Conservation (phyloP, 2,888 invertebrate genomes). For the Leucophenga montana region DNA sequence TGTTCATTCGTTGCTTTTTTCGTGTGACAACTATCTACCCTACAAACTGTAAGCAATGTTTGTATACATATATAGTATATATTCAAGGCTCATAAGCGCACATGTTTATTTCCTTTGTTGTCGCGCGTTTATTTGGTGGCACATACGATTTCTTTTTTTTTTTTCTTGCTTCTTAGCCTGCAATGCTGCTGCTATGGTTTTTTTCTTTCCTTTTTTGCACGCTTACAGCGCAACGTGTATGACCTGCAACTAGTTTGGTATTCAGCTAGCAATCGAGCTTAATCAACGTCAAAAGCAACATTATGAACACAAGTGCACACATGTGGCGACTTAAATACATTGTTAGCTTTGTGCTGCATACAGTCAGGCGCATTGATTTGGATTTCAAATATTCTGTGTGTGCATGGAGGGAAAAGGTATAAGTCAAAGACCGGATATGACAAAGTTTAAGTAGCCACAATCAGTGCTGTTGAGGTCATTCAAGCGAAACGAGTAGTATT, state of each 20-base stretch:
- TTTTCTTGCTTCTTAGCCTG: constrained; percentile 2
- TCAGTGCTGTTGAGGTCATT: too few species aligned
- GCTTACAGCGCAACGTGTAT: too few species aligned
- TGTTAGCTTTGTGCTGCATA: constrained; percentile 8
- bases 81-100: constrained; percentile 53
- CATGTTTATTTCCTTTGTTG: constrained; percentile 55
- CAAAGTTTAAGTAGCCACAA: constrained; percentile 1
- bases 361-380: constrained; percentile 23
- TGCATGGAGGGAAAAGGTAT: not conserved
- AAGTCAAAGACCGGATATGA: constrained; percentile 5
- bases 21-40: constrained; percentile 41
- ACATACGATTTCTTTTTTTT: constrained; percentile 26
- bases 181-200: constrained; percentile 1
- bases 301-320: constrained; percentile 24
- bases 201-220: not conserved
- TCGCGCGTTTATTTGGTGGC: constrained; percentile 25
- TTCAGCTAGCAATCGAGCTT: constrained; percentile 24
- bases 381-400: not conserved
- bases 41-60: constrained; percentile 33
- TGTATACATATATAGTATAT: not conserved
- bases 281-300: constrained; percentile 28
- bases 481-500: too few species aligned
- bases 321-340: constrained; percentile 9
- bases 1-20: constrained; percentile 37
- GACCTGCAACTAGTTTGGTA: constrained; percentile 26